Evolutionary conservation across 2,113 vertebrate species (phyloP), one percentile per base, ranked within the genome.

Genomic region (Chloroceryle aenea): DNA sequence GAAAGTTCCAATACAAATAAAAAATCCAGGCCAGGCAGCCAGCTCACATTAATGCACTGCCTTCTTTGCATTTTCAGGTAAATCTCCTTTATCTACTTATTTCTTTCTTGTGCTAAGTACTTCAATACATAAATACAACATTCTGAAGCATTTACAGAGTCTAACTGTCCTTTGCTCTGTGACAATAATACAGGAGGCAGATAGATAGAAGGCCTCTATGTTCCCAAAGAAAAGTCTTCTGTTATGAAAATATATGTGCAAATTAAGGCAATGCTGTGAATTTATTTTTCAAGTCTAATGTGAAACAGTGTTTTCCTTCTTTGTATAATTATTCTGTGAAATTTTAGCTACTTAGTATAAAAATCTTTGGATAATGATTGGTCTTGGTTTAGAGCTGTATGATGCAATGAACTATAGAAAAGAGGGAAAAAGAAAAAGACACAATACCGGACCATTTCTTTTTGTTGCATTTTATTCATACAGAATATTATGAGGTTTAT

Each of bases 321-420:
- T 91, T 63, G 7, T 84, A 27, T 85, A 94, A 96, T 96, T 93
- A 73, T 64, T 91, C 45, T 78, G 10, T 78, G 61, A 69, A 45
- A 61, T 71, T 94, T 48, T 71, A 89, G 10, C 50, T 73, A 30
- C 64, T 91, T 93, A 66, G 50, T 88, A 77, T 38, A 20, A 67
- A 88, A 78, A 80, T 82, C 53, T 62, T 79, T 87, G 20, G 42
- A 61, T 75, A 75, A 79, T 61, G 75, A 42, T 40, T 59, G 13
- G 3, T 10, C 85, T 71, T 32, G 11, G 10, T 85, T 92, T 82
- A 69, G 74, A 88, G 9, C 38, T 55, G 8, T 50, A n/a, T 61
- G 42, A 56, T 72, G 72, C 58, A 82, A 61, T 81, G 43, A 93
- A 74, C 45, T 71, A 29, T 43, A 38, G 76, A 59, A 74, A 19